Percentiles rank a stretch among this genome's conserved stretches.
phyloP scores from a whole-genome alignment of 1,140 invertebrate genomes.

The Orchestia grillus region DNA sequence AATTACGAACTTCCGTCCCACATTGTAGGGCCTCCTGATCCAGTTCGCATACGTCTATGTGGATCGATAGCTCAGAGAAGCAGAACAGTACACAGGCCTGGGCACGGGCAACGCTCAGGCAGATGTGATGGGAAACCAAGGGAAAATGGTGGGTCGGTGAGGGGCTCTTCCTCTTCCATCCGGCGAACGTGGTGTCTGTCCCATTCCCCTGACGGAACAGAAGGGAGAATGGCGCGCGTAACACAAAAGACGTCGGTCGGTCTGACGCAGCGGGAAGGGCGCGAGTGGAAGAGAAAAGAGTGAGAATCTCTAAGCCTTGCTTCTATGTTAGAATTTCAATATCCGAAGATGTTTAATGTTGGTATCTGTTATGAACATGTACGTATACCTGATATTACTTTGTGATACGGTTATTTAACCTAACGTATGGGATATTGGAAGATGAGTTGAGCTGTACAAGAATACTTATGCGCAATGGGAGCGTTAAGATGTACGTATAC shows the following conservation, averaged over 20 bases:
- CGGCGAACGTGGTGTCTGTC: constrained; percentile 22
- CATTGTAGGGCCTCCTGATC: neutral
- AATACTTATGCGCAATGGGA: neutral
- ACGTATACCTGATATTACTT: too few relatives aligned
- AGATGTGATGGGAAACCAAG: constrained; percentile 38
- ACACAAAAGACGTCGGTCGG: constrained; percentile 2
- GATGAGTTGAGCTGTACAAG: neutral
- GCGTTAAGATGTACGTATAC: neutral
- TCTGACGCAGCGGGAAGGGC: neutral
- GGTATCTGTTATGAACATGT: too few relatives aligned
- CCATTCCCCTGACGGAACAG: neutral
- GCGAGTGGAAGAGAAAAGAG: neutral
- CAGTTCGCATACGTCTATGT: neutral
- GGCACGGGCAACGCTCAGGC: constrained; percentile 2
- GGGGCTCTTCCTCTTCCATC: constrained; percentile 51
- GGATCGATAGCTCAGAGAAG: constrained; percentile 49
- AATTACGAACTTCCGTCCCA: neutral
- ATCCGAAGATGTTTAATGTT: neutral
- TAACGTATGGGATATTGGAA: neutral
- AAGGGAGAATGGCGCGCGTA: neutral
- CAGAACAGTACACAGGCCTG: constrained; percentile 25
- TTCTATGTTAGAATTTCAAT: neutral
- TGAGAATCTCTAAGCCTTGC: neutral
- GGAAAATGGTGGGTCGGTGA: constrained; percentile 49
- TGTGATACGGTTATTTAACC: too few relatives aligned